Conservation (phyloP, 2,888 invertebrate genomes). For the Epinotia ramella region DNA sequence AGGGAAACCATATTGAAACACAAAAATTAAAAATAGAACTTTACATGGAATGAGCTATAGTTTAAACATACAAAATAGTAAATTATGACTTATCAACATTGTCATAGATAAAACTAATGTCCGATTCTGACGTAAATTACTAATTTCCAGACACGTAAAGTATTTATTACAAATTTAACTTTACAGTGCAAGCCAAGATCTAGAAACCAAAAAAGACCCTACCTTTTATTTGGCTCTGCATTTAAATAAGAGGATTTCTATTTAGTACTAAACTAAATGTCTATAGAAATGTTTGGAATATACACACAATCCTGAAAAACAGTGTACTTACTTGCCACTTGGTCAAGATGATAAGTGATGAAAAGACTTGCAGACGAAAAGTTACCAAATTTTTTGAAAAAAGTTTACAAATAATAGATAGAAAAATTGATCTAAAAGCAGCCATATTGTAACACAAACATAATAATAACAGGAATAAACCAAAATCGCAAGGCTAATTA, state of each 20-base stretch:
- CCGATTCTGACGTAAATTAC: background rate
- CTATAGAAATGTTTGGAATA: no score
- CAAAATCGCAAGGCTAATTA: constrained; percentile 1
- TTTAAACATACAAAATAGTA: background rate
- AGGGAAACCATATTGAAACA: no score
- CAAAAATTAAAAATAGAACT: no score
- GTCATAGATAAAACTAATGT: background rate
- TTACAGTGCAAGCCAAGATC: background rate
- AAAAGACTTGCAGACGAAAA: no score
- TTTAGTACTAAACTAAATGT: no score
- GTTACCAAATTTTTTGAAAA: no score
- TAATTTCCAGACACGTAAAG: background rate
- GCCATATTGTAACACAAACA: background rate
- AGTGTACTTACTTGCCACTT: no score
- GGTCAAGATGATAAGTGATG: no score
- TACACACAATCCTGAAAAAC: no score
- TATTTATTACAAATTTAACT: background rate
- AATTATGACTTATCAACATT: background rate
- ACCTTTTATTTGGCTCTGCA: background rate
- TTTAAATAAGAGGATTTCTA: background rate
- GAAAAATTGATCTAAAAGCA: no score
- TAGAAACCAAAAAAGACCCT: background rate
- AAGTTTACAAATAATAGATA: no score
- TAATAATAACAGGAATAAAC: background rate
- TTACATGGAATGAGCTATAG: background rate